Evolutionary conservation across 2,797 vertebrate genomes (phyloP).

Genomic region (Ptychadena robeensis): DNA sequence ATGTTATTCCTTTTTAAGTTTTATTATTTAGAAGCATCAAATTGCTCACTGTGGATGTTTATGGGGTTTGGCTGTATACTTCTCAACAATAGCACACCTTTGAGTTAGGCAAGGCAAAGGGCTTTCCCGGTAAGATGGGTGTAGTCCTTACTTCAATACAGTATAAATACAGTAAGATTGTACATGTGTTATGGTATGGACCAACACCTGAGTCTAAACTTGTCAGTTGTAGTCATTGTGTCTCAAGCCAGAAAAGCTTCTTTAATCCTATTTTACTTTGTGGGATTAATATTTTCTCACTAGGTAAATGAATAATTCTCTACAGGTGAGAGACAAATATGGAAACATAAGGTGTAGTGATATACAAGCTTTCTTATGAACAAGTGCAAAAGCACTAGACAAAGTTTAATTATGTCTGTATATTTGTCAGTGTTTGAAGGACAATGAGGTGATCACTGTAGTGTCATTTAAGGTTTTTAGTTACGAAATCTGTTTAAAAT

Average conservation of each 20-base stretch:
- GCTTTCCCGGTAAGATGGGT: slow-evolving; percentile 7
- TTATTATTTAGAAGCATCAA: not conserved
- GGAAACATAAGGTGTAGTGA: not conserved
- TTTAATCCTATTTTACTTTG: slow-evolving; percentile 24
- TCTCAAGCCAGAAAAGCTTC: slow-evolving; percentile 30
- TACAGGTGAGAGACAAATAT: not conserved
- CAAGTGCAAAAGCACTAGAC: not conserved
- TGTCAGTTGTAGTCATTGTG: slow-evolving; percentile 32
- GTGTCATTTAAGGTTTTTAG: no score
- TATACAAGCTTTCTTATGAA: not conserved
- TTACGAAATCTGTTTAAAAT: not conserved
- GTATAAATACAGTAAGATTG: slow-evolving; percentile 24
- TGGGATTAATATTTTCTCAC: slow-evolving; percentile 23
- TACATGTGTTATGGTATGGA: slow-evolving; percentile 1
- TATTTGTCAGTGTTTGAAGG: not conserved
- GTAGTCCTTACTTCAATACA: slow-evolving; percentile 17
- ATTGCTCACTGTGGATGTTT: not conserved
- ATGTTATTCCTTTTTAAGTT: not conserved
- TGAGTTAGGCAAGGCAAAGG: slow-evolving; percentile 28
- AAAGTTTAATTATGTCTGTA: not conserved
- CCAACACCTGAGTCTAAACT: slow-evolving; percentile 33
- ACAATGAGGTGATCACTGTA: not conserved
- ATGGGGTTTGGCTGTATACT: slow-evolving; percentile 1
- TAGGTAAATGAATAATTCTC: slow-evolving; percentile 17
- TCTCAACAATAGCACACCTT: slow-evolving; percentile 12